Percentiles rank a stretch among this genome's conserved stretches.
Conservation (phyloP, 1,140 invertebrate genomes). For the Drosophila carrolli region DNA sequence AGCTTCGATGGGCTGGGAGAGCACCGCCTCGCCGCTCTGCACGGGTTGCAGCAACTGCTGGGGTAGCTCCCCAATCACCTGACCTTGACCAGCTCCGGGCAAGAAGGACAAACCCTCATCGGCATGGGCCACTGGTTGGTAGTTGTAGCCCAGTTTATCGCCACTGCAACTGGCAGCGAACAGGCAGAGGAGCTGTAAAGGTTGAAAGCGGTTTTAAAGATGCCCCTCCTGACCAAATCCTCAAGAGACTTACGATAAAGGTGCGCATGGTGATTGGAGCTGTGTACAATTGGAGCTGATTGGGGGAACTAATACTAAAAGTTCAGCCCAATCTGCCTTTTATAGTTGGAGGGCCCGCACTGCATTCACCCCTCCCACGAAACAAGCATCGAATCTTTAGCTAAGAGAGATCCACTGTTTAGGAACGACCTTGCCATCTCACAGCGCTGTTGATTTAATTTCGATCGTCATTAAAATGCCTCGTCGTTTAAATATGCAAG, state of each 20-base stretch:
- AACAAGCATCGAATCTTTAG: background rate
- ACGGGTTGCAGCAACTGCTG: conserved; percentile 14
- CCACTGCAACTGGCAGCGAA: conserved; percentile 65
- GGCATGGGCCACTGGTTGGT: conserved; percentile 66
- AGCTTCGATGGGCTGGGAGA: conserved; percentile 62
- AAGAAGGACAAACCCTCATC: conserved; percentile 68
- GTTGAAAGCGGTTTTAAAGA: no score
- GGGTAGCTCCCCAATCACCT: conserved; percentile 22
- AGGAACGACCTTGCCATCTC: conserved; percentile 55
- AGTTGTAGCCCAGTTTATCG: conserved; percentile 75
- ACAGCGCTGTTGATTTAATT: conserved; percentile 54
- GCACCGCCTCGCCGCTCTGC: conserved; percentile 64
- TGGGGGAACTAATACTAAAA: conserved; percentile 63
- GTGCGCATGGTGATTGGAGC: conserved; percentile 57
- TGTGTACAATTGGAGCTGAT: conserved; percentile 39
- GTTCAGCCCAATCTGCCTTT: conserved; percentile 32
- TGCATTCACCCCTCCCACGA: conserved; percentile 42
- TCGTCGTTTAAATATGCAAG: conserved; percentile 66
- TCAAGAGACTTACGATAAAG: conserved; percentile 64
- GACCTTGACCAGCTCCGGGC: conserved; percentile 41
- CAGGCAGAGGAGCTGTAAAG: conserved; percentile 33
- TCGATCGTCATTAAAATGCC: conserved; percentile 66
- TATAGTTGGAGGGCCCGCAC: conserved; percentile 50
- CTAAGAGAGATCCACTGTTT: conserved; percentile 7
- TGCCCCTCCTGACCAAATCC: background rate